Percentiles rank a stretch among this genome's conserved stretches.
phyloP scores from a whole-genome alignment of 2,113 vertebrate species.

The Caranx ignobilis region DNA sequence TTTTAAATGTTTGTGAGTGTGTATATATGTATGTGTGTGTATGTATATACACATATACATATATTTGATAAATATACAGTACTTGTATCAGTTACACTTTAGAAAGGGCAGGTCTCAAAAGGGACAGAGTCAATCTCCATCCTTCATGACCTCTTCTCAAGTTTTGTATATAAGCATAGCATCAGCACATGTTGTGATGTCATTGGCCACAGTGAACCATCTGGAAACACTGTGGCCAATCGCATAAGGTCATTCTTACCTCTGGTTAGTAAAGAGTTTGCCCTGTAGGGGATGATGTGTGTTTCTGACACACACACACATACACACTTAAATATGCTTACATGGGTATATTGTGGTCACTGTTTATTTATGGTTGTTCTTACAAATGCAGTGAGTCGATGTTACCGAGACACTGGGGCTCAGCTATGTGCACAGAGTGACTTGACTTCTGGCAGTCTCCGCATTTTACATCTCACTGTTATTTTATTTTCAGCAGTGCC shows the following conservation, averaged over 20 bases:
- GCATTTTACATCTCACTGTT: constrained; percentile 43
- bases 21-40: background rate
- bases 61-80: background rate
- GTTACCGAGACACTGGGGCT: constrained; percentile 59
- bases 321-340: background rate
- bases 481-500: constrained; percentile 77
- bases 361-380: constrained; percentile 20
- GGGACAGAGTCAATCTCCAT: constrained; percentile 56
- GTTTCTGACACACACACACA: constrained; percentile 30
- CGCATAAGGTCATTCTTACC: constrained; percentile 45
- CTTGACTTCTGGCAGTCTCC: constrained; percentile 32
- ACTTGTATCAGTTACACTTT: constrained; percentile 27
- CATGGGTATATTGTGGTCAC: constrained; percentile 18
- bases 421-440: constrained; percentile 39
- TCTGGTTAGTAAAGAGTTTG: constrained; percentile 41
- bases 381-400: constrained; percentile 29
- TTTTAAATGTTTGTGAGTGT: background rate
- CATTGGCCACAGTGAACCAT: constrained; percentile 32
- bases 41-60: too few species aligned
- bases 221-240: constrained; percentile 50
- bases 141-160: constrained; percentile 31
- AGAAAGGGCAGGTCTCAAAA: constrained; percentile 34
- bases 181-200: constrained; percentile 42
- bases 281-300: constrained; percentile 30
- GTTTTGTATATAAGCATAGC: constrained; percentile 54